Base-by-base conservation (phyloP, 2,888 invertebrate species). In the Synanthedon andrenaeformis region DNA sequence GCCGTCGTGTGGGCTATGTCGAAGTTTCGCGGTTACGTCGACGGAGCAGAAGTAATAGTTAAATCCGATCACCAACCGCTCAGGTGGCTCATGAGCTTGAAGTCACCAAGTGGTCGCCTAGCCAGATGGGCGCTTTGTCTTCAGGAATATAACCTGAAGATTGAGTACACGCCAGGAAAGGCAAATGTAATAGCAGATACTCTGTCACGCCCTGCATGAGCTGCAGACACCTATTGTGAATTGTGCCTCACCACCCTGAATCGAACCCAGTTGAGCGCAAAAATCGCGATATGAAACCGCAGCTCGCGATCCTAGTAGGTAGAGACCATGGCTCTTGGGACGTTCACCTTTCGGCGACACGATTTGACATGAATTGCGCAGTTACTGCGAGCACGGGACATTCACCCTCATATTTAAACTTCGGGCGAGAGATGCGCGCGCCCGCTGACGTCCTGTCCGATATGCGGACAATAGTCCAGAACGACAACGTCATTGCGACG, bases 91-190 rank as follows among this genome's bases (percentile, higher is more conserved):
- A n/a, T n/a, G n/a, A n/a, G 61, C 1, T 13, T 78, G 4, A 71
- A 73, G 52, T 64, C 77, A 12, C 70, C 72, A 0, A 63, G 67
- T 3, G 78, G 76, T 2, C 57, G 82, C 41, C 57, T 88, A 1
- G 75, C 74, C 0, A 55, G 82, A 49, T 87, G 83, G 84, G 73
- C 74, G 0, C 53, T 83, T 3, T 53, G 55, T 4, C 56, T 87
- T 1, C 73, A 79, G 56, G 59, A 65, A 0, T 79, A 70, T 56
- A 64, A 79, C 42, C 60, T 80, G 10, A 60, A 62, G 0, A 67
- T 81, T 1, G 57, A 63, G 14, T 80, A 82, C 55, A 61, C 62
- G 1, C 69, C 69, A 0, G n/a, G n/a, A n/a, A n/a, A n/a, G n/a
- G n/a, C n/a, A n/a, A n/a, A n/a, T n/a, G n/a, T n/a, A n/a, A n/a